Conservation (phyloP, 2,888 invertebrate species). For the Masnerella sp. region DNA sequence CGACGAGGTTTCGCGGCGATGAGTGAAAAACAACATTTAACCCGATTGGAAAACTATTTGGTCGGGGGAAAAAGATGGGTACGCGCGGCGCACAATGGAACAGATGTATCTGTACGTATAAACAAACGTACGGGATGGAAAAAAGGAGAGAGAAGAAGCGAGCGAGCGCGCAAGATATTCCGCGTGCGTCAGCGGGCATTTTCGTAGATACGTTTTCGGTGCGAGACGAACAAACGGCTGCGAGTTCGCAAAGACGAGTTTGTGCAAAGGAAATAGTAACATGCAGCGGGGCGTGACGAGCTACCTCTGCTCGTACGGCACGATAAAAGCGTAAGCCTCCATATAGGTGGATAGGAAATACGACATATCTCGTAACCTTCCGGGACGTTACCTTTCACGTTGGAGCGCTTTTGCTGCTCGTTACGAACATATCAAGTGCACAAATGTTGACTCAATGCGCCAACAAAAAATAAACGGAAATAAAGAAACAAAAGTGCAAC, state of each 20-base stretch:
- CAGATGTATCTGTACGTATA: not conserved
- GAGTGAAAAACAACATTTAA: not conserved
- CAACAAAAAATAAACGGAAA: constrained; percentile 16
- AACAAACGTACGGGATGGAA: not conserved
- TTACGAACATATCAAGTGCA: constrained; percentile 45
- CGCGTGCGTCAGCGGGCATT: constrained; percentile 31
- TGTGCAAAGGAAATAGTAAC: constrained; percentile 52
- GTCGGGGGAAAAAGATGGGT: not conserved
- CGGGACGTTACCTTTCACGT: constrained; percentile 55
- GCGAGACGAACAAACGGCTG: constrained; percentile 41
- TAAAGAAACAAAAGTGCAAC: constrained; percentile 22
- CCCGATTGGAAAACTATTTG: constrained; percentile 7
- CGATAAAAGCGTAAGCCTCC: constrained; percentile 53
- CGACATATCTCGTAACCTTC: constrained; percentile 56
- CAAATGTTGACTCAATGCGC: constrained; percentile 39
- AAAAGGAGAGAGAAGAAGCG: not conserved
- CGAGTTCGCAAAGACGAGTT: constrained; percentile 49
- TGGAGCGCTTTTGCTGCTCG: constrained; percentile 45
- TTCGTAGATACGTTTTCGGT: constrained; percentile 42
- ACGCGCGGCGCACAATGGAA: not conserved
- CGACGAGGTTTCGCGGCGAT: not conserved
- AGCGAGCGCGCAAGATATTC: constrained; percentile 10
- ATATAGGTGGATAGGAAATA: constrained; percentile 52
- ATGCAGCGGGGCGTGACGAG: constrained; percentile 52
- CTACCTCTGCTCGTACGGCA: constrained; percentile 43